Evolutionary conservation across 53 echinoderm and acorn worm genomes (phyloP), one percentile per base, ranked within the genome.

Genomic region (Temnopleurus reevesii): DNA sequence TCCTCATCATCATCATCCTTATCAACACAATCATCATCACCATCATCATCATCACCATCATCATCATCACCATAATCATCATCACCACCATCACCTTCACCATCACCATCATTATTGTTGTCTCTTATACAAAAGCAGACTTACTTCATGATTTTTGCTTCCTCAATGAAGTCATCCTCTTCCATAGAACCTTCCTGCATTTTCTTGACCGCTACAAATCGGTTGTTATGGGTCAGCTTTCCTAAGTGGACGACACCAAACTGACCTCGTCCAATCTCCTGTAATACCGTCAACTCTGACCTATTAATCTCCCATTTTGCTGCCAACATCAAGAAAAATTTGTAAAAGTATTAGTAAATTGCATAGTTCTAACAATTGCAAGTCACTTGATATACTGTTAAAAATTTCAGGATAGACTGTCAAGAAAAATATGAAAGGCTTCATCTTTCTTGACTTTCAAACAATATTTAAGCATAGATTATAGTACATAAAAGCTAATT

Each of bases 131-230:
- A 60, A 30, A 1, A 2, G 41, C 19, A 24, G 31, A 83, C 94
- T 93, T 91, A 97, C 98, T 95, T 94, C 98, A 97, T 97, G 80
- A 95, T 93, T 91, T 92, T 94, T 53, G 98, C 98, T 60, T 97
- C 98, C 36, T 97, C 95, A 46, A 97, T 91, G 65, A 97, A 97
- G 61, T 97, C 97, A 7, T 97, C 95, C 63, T 97, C 95, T 1
- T 95, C 95, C 98, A 97, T 97, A 21, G 95, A 92, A 13, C 93
- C 91, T 36, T 93, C 92, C 53, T 93, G 94, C 98, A 97, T 97
- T 33, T 90, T 95, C 91, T 97, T 97, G 60, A 95, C 95, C 18
- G 98, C 98, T 53, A 97, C 98, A 91, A 94, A 94, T 44, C 66
- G 79, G 89, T 95, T 91, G 17, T 56, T 83, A 38, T 93, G 90